A percentile compares a stretch with the other conserved stretches of the same genome.
Evolutionary conservation across 2,797 vertebrate genomes (phyloP).

Genomic region (Pangasius larnaudii): DNA sequence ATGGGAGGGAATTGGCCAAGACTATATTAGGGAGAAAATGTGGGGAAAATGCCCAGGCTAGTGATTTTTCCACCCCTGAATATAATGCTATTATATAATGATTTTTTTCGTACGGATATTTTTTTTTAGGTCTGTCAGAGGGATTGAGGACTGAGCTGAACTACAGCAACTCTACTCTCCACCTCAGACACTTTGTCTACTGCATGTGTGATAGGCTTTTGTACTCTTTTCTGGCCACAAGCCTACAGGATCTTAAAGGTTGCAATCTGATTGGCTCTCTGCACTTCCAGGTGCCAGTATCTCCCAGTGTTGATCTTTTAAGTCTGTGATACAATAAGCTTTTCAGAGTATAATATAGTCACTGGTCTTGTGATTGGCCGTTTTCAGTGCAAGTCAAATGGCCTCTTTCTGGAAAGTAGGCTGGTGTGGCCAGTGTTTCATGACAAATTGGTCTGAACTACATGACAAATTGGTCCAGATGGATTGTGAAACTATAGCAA

Average conservation of each 20-base stretch:
- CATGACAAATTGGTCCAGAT: not conserved
- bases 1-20: not conserved
- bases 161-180: not conserved
- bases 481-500: not conserved
- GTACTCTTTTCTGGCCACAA: not conserved
- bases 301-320: not conserved
- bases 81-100: not conserved
- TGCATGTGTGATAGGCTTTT: not conserved
- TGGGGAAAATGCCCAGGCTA: not conserved
- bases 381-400: not conserved
- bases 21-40: not conserved
- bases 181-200: slow-evolving; percentile 11
- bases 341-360: not conserved
- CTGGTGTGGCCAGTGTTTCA: not conserved
- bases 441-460: not conserved
- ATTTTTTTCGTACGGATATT: not conserved
- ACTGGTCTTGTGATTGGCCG: not conserved
- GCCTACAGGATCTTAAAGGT: not conserved
- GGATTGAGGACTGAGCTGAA: not conserved
- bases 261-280: not conserved
- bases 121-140: not conserved
- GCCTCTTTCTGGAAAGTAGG: not conserved
- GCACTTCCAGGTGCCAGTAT: not conserved
- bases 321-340: not conserved
- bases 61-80: not conserved